Evolutionary conservation across 2,888 invertebrate genomes (phyloP), one percentile per base, ranked within the genome.

Genomic region (Stegana nigrithorax): DNA sequence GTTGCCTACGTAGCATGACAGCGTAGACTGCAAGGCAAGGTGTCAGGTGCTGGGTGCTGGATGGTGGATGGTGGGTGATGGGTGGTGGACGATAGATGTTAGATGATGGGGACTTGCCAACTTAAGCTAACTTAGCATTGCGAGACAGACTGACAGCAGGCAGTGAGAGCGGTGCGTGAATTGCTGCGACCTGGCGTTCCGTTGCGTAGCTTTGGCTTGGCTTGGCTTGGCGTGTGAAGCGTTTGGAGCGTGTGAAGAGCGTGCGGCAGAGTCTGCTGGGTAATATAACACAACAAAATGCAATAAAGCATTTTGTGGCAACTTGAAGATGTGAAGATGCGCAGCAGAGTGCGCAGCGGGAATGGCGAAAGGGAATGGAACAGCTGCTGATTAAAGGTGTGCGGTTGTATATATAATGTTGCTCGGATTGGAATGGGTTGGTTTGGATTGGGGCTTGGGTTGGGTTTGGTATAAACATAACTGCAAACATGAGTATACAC

Each of bases 221-320:
- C n/a, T n/a, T n/a, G n/a, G n/a, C n/a, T n/a, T n/a, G n/a, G n/a
- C n/a, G n/a, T n/a, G n/a, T n/a, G n/a, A n/a, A n/a, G n/a, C n/a
- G n/a, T n/a, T n/a, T n/a, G n/a, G 36, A 42, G 25, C 36, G 45
- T 14, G 45, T 27, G 27, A 32, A 4, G 59, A 63, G 61, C 66
- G 70, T 73, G 69, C 67, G 72, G 21, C 36, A 32, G 32, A 55
- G 53, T 72, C 70, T 73, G n/a, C 65, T 69, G 73, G 75, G 78
- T 77, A 77, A 77, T 79, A 77, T 73, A 79, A 73, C 78, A 76
- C 73, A 79, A 79, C 79, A 79, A 80, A 79, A 76, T 72, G 78
- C 76, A 79, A 79, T 79, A 79, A 79, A 79, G 78, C 78, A 79
- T 79, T 79, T 76, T 79, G 80, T 76, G 80, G 78, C 76, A 80